Base-by-base conservation (phyloP, 2,888 invertebrate species). In the Catocala fraxini region DNA sequence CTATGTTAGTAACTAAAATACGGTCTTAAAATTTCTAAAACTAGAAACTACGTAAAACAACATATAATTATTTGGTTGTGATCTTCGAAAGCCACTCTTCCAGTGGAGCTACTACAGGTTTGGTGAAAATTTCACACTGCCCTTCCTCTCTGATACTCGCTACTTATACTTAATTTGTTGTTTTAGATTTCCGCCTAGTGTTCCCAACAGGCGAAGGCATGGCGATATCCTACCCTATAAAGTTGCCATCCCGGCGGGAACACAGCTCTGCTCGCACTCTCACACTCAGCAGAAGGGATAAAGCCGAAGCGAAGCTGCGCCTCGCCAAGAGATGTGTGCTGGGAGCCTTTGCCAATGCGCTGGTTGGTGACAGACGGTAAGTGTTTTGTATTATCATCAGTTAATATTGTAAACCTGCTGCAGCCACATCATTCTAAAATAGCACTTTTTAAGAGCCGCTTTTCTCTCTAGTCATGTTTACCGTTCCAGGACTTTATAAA, bases 131-230 rank as follows among this genome's bases (percentile, higher is more conserved):
- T 25, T 0, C 25, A 25, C 25, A 25, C 1, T 25, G 25, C 25
- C 25, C 25, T 3, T 4, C n/a, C n/a, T n/a, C n/a, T n/a, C n/a
- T n/a, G n/a, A n/a, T n/a, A n/a, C n/a, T n/a, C n/a, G n/a, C n/a
- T n/a, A n/a, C n/a, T n/a, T n/a, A n/a, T n/a, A n/a, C n/a, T n/a
- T n/a, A n/a, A n/a, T n/a, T n/a, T n/a, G 9, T 51, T 43, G 12
- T 68, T 63, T n/a, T 80, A 95, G 95, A 93, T 12, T 91, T 95
- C 68, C 92, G 91, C 0, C 77, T 95, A 10, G 89, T 95, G 6
- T 95, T 95, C 69, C 90, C 95, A 0, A 91, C 92, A 2, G 89
- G 93, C 0, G 92, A 90, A 0, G 92, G 93, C 7, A 89, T 91
- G 79, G 93, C 92, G 0, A 81, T 94, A 0, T 95, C 92, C 4